Base-by-base conservation (phyloP, 2,797 vertebrate species). In the Anabas testudineus region DNA sequence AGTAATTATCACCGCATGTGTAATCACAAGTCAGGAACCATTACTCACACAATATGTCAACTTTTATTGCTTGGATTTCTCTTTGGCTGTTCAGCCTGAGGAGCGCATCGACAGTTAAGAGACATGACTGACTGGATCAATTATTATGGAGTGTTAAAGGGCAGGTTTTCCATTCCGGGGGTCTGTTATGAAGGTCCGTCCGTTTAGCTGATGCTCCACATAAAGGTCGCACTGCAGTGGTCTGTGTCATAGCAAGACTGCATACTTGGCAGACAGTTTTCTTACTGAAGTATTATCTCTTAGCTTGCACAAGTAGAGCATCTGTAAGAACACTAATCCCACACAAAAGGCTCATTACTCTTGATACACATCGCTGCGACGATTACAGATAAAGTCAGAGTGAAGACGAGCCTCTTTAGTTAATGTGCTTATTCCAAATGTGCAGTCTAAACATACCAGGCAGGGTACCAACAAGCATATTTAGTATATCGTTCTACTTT, bases 1-100 rank as follows among this genome's bases (percentile, higher is more conserved):
- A 62, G 80, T 81, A 88, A 91, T 93, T 92, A 92, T 82, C 87
- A 10, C 78, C 54, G 79, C 85, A 74, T 83, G 83, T 81, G 68
- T 79, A 85, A 92, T 86, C 80, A 78, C 67, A 26, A 90, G 83
- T 86, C 83, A 73, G 55, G 57, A 76, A 59, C 66, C 70, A 69
- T 86, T 72, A 72, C 84, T 84, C 81, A 37, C 46, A 58, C 73
- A 19, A 67, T 43, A 48, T 53, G 57, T 68, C 68, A 74, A 69
- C 70, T 60, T 74, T 82, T 47, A 62, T 37, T 10, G 18, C 52
- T 46, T 0, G 16, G 43, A 43, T 72, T 69, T 51, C 48, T 79
- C 63, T 36, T 58, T 56, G 42, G 53, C 62, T 26, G 10, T 28
- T n/a, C 28, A 13, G 36, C 59, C 58, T 0, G 48, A 71, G 74